Conservation (phyloP, 2,888 invertebrate genomes). For the Nomada ferruginata region DNA sequence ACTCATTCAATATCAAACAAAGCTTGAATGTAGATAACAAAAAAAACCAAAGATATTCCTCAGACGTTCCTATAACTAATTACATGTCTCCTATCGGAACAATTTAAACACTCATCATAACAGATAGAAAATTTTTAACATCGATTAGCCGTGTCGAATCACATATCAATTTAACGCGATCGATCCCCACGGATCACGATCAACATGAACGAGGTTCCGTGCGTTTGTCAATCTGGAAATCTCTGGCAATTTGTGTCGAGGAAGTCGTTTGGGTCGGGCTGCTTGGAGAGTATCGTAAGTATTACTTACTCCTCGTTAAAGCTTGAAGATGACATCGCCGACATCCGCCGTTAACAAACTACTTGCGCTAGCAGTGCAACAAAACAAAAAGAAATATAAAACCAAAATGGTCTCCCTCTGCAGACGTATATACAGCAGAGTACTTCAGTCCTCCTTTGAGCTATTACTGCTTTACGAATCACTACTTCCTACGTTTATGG, state of each 20-base stretch:
- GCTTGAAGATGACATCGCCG: constrained; percentile 54
- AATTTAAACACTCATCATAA: neutral
- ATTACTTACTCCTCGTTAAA: constrained; percentile 68
- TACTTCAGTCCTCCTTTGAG: constrained; percentile 43
- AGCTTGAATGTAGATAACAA: too few species aligned
- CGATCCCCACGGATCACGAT: neutral
- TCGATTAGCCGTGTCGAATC: constrained; percentile 13
- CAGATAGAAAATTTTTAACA: constrained; percentile 13
- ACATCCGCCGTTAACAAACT: constrained; percentile 57
- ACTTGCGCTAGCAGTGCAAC: constrained; percentile 55
- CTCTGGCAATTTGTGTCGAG: constrained; percentile 31
- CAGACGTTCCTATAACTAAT: neutral
- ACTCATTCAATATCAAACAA: too few species aligned
- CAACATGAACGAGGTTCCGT: neutral
- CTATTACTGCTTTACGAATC: constrained; percentile 59
- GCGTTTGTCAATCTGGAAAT: constrained; percentile 6
- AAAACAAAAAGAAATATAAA: constrained; percentile 39
- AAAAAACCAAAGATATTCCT: neutral
- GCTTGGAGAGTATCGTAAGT: constrained; percentile 35
- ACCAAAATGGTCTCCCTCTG: constrained; percentile 49
- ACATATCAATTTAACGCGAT: constrained; percentile 8
- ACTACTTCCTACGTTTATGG: constrained; percentile 54
- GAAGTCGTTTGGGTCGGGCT: constrained; percentile 26
- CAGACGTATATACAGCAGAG: constrained; percentile 41
- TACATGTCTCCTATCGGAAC: neutral